Percentiles rank a stretch among this genome's conserved stretches.
Conservation (phyloP, 92 coral and sea anemone species). For the Phymanthus crucifer region DNA sequence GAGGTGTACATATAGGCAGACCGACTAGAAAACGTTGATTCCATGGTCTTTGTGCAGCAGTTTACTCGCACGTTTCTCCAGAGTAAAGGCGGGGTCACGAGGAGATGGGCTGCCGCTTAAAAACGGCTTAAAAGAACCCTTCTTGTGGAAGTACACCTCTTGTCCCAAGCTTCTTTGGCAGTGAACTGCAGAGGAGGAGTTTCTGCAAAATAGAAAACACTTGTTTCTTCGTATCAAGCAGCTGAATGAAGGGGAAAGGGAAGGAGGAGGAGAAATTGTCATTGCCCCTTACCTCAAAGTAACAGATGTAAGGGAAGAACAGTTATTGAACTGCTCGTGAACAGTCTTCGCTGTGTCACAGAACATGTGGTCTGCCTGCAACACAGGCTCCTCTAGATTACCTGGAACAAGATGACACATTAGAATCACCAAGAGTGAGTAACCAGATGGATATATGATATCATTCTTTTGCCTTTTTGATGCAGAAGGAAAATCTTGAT, state of each 20-base stretch:
- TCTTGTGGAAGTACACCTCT: constrained; percentile 86
- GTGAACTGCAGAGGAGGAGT: constrained; percentile 73
- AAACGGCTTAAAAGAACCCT: constrained; percentile 58
- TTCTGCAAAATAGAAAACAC: constrained; percentile 41
- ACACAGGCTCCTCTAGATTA: constrained; percentile 75
- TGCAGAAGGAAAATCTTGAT: too few relatives aligned
- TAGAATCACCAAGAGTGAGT: too few relatives aligned
- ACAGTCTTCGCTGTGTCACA: constrained; percentile 88
- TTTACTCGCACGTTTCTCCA: constrained; percentile 70
- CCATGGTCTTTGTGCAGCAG: constrained; percentile 71
- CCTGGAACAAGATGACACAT: constrained; percentile 49
- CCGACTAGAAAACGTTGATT: constrained; percentile 61
- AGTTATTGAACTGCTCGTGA: constrained; percentile 89
- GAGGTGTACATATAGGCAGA: not conserved
- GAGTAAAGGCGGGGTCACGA: constrained; percentile 70
- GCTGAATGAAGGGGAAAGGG: not conserved
- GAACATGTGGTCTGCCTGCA: constrained; percentile 76
- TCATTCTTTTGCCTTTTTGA: not conserved
- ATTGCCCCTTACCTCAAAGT: constrained; percentile 68
- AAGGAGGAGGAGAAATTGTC: not conserved
- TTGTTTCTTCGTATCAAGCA: too few relatives aligned
- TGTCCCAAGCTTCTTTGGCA: constrained; percentile 80
- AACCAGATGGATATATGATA: not conserved
- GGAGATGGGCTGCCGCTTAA: constrained; percentile 64
- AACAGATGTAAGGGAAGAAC: constrained; percentile 69